Conservation (phyloP, 2,797 vertebrate genomes). For the Pogoniulus pusillus region DNA sequence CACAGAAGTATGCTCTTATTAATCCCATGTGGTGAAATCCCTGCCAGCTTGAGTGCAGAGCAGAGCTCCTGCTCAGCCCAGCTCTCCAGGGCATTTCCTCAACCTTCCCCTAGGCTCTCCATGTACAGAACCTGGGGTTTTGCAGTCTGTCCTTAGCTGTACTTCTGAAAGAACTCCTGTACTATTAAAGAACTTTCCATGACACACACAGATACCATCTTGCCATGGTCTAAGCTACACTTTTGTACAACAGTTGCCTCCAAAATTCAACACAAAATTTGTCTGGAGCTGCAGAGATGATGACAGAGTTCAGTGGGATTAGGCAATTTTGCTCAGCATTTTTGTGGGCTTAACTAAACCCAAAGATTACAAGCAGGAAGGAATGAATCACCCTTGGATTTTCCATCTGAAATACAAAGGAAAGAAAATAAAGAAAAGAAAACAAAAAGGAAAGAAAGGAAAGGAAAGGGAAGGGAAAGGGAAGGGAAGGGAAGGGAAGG, state of each 20-base stretch:
- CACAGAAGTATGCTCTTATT: neutral
- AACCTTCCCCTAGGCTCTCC: neutral
- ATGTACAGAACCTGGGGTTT: neutral
- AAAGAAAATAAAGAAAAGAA: no score
- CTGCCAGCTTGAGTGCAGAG: neutral
- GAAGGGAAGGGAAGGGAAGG: no score
- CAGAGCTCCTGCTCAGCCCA: neutral
- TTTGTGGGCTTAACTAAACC: constrained; percentile 66
- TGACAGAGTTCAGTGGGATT: constrained; percentile 46
- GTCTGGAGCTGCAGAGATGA: neutral
- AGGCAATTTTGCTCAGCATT: constrained; percentile 64
- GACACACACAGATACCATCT: neutral
- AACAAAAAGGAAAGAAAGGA: no score
- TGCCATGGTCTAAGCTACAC: neutral
- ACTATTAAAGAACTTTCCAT: neutral
- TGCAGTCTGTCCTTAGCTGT: neutral
- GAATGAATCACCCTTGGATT: constrained; percentile 65
- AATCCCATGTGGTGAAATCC: neutral
- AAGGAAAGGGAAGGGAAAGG: no score
- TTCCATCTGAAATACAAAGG: neutral
- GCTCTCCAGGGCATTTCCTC: neutral
- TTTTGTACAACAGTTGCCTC: constrained; percentile 4
- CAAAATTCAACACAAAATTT: constrained; percentile 20
- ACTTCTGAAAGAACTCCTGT: neutral
- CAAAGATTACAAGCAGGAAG: constrained; percentile 55